phyloP scores from a whole-genome alignment of 2,113 vertebrate species.

The Protobothrops flavoviridis region DNA sequence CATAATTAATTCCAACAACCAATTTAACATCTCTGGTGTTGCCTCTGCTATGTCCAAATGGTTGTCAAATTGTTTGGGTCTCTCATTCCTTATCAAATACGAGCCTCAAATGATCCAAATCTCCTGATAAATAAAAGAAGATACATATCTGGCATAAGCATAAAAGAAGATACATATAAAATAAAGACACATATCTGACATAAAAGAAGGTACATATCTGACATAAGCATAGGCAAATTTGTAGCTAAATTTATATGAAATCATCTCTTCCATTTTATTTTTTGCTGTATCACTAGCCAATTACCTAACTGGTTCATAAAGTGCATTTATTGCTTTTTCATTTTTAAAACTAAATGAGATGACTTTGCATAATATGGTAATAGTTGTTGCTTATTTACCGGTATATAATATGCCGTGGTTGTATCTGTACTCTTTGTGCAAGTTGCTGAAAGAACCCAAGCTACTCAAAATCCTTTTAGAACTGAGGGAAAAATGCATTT shows the following conservation, averaged over 20 bases:
- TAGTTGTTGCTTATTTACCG: neutral
- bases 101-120: neutral
- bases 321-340: neutral
- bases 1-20: neutral
- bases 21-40: neutral
- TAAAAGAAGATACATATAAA: neutral
- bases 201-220: slow-evolving; percentile 25
- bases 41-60: neutral
- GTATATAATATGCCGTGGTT: neutral
- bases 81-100: neutral
- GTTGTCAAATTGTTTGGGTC: neutral
- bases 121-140: slow-evolving; percentile 14
- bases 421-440: neutral
- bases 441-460: neutral
- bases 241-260: neutral
- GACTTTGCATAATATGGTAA: neutral
- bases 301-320: neutral
- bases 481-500: neutral
- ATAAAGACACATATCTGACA: neutral
- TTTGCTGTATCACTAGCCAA: neutral
- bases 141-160: slow-evolving; percentile 10
- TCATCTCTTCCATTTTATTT: neutral
- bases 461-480: neutral
- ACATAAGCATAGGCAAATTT: slow-evolving; percentile 15
- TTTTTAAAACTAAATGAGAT: slow-evolving; percentile 1